Evolutionary conservation across 2,113 vertebrate species (phyloP).

Genomic region (Oxygymnocypris stewartii): DNA sequence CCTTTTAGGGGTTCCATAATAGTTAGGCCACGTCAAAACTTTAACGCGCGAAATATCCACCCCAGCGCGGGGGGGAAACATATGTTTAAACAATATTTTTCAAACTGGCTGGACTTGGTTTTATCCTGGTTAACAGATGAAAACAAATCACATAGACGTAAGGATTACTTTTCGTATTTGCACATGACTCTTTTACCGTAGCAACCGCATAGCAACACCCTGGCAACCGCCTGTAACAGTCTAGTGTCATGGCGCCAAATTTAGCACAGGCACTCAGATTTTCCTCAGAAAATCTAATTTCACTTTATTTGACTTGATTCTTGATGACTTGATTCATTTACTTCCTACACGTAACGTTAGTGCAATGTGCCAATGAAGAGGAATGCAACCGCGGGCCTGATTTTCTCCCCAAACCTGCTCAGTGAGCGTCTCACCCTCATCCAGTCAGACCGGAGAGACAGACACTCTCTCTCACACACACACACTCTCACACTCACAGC

Average conservation of each 20-base stretch:
- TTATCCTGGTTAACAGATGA: not conserved
- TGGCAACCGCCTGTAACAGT: not conserved
- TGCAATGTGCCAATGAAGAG: not conserved
- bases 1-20: too few relatives aligned
- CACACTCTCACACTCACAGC: conserved; percentile 1
- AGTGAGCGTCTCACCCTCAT: conserved; percentile 62
- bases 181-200: not conserved
- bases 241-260: not conserved
- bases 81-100: not conserved
- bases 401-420: conserved; percentile 70
- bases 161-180: not conserved
- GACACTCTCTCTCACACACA: not conserved
- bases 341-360: not conserved
- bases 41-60: too few relatives aligned
- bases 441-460: conserved; percentile 44
- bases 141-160: not conserved
- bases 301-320: not conserved
- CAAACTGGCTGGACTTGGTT: not conserved
- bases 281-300: not conserved
- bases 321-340: too few relatives aligned
- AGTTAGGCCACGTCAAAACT: too few relatives aligned
- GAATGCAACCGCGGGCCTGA: not conserved
- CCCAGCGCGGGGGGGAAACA: too few relatives aligned
- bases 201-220: not conserved
- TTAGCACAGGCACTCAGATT: not conserved